Evolutionary conservation across 2,797 vertebrate genomes (phyloP), one percentile per base, ranked within the genome.

Genomic region (Xenopus petersii): DNA sequence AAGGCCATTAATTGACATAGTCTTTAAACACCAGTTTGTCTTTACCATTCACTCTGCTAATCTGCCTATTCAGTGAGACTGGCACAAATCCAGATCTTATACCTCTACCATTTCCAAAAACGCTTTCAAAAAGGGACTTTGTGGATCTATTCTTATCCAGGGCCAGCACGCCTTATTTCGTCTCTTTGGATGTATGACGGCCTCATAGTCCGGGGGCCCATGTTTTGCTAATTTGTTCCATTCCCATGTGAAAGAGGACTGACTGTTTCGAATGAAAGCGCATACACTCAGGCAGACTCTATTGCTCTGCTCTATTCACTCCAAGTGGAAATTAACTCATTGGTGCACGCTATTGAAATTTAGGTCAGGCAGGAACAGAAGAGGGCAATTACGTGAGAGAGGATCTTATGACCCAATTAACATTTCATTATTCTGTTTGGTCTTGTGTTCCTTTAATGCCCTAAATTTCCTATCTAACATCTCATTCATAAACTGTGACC

Each of bases 201-300:
- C 71, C 77, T 79, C 42, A 33, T 67, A 79, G 77, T 74, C 67
- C 74, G 77, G 76, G 77, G 71, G 71, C 67, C 77, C 62, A 30
- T 79, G 77, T 74, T 79, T 79, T 58, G 77, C 77, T 79, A 79
- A 79, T 79, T 78, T 79, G 77, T 79, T 74, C 67, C 67, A 79
- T 79, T 79, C 77, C 77, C 77, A 79, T 79, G 77, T 79, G 77
- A 79, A 79, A 79, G 15, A 70, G 62, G 77, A 36, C 71, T 16
- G 61, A 54, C 66, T 60, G 61, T 62, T 61, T 70, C 64, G 62
- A 79, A 65, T 51, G 49, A 10, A 62, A 60, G 67, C 61, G 6
- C 60, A 69, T 59, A 64, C 48, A 69, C 71, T 64, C 60, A 33
- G 60, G 60, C 76, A 61, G 64, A 54, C 70, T 67, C 66, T 61